Conservation (phyloP, 2,113 vertebrate species). For the Bufo bufo region DNA sequence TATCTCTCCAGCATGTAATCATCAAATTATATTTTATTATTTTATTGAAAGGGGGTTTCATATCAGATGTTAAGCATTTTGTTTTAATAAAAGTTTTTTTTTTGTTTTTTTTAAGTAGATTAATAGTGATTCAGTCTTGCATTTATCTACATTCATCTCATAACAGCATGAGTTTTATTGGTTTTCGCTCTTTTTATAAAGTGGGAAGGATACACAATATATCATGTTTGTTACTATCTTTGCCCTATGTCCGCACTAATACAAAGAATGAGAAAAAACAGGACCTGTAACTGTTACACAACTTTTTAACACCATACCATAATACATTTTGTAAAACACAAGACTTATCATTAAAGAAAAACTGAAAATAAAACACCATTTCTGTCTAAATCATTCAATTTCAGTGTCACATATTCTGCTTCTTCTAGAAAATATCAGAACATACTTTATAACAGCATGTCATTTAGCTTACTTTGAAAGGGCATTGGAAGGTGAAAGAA, state of each 20-base stretch:
- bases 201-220: background rate
- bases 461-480: background rate
- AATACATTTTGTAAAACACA: background rate
- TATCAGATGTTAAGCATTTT: background rate
- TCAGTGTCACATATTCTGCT: too few species aligned
- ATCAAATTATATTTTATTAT: conserved; percentile 29
- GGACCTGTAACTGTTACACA: background rate
- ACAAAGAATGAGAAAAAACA: background rate
- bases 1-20: conserved; percentile 30
- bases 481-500: background rate
- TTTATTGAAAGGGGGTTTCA: conserved; percentile 9
- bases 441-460: background rate
- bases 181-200: background rate
- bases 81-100: conserved; percentile 2
- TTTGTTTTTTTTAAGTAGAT: background rate
- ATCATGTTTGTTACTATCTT: background rate
- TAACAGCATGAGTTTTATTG: background rate
- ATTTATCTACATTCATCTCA: background rate
- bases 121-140: background rate
- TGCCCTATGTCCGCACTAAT: background rate
- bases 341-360: too few species aligned
- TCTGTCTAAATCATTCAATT: too few species aligned
- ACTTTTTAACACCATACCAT: background rate
- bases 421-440: background rate
- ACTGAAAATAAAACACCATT: background rate